Conservation (phyloP, 2,888 invertebrate species). For the Digitonthophagus gazella region DNA sequence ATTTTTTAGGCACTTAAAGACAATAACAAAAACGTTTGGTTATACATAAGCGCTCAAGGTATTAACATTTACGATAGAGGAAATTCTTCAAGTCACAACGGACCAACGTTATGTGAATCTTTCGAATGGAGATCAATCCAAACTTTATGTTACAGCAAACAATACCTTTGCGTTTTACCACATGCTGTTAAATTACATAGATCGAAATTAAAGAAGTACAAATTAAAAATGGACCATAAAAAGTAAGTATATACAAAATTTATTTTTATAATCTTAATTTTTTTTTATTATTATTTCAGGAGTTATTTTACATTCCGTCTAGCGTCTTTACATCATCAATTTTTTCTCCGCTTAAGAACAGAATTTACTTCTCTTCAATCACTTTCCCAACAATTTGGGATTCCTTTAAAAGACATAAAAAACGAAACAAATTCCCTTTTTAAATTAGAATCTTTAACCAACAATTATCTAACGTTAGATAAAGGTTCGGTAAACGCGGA, state of each 20-base stretch:
- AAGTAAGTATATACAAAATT: constrained; percentile 56
- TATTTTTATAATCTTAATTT: constrained; percentile 5
- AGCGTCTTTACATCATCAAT: constrained; percentile 75
- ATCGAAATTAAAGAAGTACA: constrained; percentile 63
- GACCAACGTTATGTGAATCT: constrained; percentile 49
- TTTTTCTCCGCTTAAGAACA: constrained; percentile 70
- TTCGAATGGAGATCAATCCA: constrained; percentile 73
- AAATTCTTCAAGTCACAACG: constrained; percentile 44
- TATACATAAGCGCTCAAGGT: constrained; percentile 65
- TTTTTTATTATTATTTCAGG: constrained; percentile 46
- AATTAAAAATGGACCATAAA: constrained; percentile 70
- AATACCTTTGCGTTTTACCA: constrained; percentile 59
- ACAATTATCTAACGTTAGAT: constrained; percentile 38
- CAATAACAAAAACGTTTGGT: constrained; percentile 60
- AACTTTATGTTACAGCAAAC: constrained; percentile 74
- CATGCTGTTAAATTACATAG: constrained; percentile 56
- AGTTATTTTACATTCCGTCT: constrained; percentile 75
- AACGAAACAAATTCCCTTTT: constrained; percentile 50
- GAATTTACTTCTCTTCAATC: constrained; percentile 68
- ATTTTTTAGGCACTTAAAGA: constrained; percentile 58
- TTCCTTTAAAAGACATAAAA: constrained; percentile 54
- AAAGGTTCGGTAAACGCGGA: constrained; percentile 43
- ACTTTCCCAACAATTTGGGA: constrained; percentile 61
- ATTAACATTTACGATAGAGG: constrained; percentile 61
- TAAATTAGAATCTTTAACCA: constrained; percentile 47